phyloP scores from a whole-genome alignment of 2,888 invertebrate genomes.

The Epistrophella euchroma region DNA sequence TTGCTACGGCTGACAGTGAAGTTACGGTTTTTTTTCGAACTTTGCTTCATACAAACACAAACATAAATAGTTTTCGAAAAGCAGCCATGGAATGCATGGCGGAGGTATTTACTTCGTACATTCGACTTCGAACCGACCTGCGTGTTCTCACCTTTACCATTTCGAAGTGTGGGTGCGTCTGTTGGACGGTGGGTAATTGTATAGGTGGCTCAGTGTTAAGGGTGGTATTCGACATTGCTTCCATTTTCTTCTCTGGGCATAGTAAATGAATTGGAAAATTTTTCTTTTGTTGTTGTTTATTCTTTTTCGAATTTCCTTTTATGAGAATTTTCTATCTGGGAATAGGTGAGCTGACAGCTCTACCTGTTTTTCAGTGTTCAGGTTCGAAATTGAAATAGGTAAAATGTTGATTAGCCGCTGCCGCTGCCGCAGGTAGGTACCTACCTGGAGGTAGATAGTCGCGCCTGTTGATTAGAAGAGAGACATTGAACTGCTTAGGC shows the following conservation, averaged over 20 bases:
- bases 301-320: constrained; percentile 42
- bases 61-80: constrained; percentile 8
- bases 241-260: constrained; percentile 61
- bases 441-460: constrained; percentile 9
- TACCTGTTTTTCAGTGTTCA: constrained; percentile 54
- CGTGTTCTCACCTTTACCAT: constrained; percentile 63
- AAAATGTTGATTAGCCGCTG: constrained; percentile 57
- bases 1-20: constrained; percentile 40
- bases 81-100: constrained; percentile 31
- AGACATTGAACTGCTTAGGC: constrained; percentile 37
- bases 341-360: constrained; percentile 15
- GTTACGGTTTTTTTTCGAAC: constrained; percentile 67
- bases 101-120: constrained; percentile 61
- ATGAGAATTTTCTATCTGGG: constrained; percentile 46
- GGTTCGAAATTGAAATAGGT: constrained; percentile 63
- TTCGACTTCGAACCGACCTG: constrained; percentile 66
- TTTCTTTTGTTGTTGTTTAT: constrained; percentile 45
- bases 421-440: constrained; percentile 54
- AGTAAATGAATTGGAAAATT: constrained; percentile 70
- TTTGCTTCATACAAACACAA: constrained; percentile 12
- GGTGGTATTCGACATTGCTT: constrained; percentile 57
- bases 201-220: constrained; percentile 28
- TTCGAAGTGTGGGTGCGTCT: constrained; percentile 44
- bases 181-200: not conserved
- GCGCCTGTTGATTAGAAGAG: constrained; percentile 76